phyloP scores from a whole-genome alignment of 2,113 vertebrate species.

The Xiphophorus maculatus region DNA sequence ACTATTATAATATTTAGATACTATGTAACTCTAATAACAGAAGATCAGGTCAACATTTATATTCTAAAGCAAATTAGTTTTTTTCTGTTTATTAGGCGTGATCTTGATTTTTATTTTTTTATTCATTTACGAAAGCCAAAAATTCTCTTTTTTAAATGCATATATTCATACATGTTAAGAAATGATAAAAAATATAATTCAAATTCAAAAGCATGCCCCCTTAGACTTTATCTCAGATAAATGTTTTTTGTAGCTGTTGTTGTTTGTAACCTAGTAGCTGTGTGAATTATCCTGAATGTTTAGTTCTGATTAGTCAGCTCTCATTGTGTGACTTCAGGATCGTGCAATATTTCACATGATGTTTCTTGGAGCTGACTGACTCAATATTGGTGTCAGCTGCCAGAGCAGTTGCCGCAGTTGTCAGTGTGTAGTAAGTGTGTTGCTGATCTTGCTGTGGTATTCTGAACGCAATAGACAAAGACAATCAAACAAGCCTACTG shows the following conservation, averaged over 20 bases:
- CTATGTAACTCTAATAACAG: not conserved
- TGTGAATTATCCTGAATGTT: not conserved
- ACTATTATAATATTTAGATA: not conserved
- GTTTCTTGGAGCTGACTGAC: conserved; percentile 25
- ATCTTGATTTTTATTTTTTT: not conserved
- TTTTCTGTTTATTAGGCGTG: not conserved
- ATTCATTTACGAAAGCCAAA: too few relatives aligned
- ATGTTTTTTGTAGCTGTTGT: not conserved
- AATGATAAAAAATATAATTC: not conserved
- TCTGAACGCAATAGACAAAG: conserved; percentile 8
- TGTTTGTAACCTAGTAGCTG: not conserved
- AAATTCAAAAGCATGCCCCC: not conserved
- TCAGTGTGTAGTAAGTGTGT: not conserved
- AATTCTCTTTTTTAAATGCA: too few relatives aligned
- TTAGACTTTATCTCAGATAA: not conserved
- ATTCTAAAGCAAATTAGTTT: not conserved
- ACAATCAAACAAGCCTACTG: conserved; percentile 2
- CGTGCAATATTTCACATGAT: conserved; percentile 53
- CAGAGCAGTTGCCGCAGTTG: conserved; percentile 17
- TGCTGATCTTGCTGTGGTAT: conserved; percentile 19
- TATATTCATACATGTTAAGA: too few relatives aligned
- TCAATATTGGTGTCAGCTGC: conserved; percentile 19
- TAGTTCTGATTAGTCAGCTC: not conserved
- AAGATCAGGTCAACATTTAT: not conserved
- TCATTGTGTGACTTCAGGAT: conserved; percentile 37